A percentile compares a stretch with the other conserved stretches of the same genome.
phyloP scores from a whole-genome alignment of 2,797 vertebrate genomes.

The Tachyglossus aculeatus region DNA sequence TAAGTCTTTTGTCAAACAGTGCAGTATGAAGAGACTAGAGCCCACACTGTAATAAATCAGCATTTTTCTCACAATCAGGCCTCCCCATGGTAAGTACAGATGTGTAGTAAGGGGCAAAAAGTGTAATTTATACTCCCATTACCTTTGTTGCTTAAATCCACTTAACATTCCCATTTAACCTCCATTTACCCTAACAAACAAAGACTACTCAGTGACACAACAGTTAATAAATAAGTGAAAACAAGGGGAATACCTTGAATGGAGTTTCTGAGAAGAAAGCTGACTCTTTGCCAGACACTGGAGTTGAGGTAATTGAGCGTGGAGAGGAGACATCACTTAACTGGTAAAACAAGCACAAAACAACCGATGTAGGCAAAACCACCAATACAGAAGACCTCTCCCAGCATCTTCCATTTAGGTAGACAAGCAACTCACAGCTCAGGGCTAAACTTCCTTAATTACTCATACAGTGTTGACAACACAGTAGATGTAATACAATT shows the following conservation, averaged over 20 bases:
- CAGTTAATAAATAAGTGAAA: too few relatives aligned
- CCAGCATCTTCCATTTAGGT: too few relatives aligned
- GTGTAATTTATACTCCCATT: too few relatives aligned
- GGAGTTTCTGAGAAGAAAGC: slow-evolving; percentile 81
- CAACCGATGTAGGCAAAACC: too few relatives aligned
- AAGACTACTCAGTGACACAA: too few relatives aligned
- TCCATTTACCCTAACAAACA: too few relatives aligned
- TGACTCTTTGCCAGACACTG: slow-evolving; percentile 83
- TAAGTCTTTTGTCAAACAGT: not conserved
- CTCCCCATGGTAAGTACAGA: too few relatives aligned
- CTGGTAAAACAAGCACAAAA: slow-evolving; percentile 67
- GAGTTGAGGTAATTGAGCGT: slow-evolving; percentile 81
- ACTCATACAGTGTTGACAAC: slow-evolving; percentile 4
- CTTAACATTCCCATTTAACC: too few relatives aligned
- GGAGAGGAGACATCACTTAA: slow-evolving; percentile 83
- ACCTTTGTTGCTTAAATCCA: too few relatives aligned
- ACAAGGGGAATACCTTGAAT: slow-evolving; percentile 81
- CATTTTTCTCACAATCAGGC: not conserved
- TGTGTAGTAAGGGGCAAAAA: too few relatives aligned
- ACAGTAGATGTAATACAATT: not conserved
- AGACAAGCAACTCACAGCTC: too few relatives aligned
- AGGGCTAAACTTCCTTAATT: too few relatives aligned
- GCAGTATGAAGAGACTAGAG: not conserved
- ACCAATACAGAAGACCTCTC: not conserved
- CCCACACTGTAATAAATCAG: not conserved